Evolutionary conservation across 2,888 invertebrate genomes (phyloP).

Genomic region (Melanostoma mellinum): DNA sequence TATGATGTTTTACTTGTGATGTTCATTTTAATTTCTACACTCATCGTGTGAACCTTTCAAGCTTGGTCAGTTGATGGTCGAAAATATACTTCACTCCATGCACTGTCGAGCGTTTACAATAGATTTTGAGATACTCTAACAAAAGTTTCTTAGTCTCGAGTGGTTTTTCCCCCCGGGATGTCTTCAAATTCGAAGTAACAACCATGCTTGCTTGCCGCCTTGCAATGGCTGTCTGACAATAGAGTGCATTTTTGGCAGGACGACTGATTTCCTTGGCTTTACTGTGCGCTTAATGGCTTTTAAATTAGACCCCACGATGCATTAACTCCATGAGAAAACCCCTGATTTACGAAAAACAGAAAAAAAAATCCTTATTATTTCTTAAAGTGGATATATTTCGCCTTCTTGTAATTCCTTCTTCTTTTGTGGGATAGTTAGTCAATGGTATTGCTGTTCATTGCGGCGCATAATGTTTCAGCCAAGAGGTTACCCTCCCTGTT

Average conservation of each 20-base stretch:
- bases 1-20: neutral
- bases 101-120: constrained; percentile 79
- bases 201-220: constrained; percentile 30
- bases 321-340: constrained; percentile 38
- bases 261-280: constrained; percentile 9
- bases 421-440: neutral
- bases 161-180: neutral
- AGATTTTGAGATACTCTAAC: constrained; percentile 76
- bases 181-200: constrained; percentile 17
- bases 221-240: constrained; percentile 15
- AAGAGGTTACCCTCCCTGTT: neutral
- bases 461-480: constrained; percentile 26
- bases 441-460: constrained; percentile 25
- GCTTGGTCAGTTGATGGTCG: constrained; percentile 76
- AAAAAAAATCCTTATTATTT: constrained; percentile 46
- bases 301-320: constrained; percentile 55
- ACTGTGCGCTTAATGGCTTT: constrained; percentile 48
- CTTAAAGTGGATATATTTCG: constrained; percentile 43
- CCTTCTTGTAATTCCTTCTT: constrained; percentile 17
- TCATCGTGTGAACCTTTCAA: constrained; percentile 76
- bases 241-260: constrained; percentile 7
- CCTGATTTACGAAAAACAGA: constrained; percentile 45
- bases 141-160: constrained; percentile 73
- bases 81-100: constrained; percentile 80
- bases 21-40: neutral